These are phyloP conservation scores for Dendrolimus kikuchii DNA, from an alignment of 1,140 invertebrate species.

Conservation along the genomic window DNA sequence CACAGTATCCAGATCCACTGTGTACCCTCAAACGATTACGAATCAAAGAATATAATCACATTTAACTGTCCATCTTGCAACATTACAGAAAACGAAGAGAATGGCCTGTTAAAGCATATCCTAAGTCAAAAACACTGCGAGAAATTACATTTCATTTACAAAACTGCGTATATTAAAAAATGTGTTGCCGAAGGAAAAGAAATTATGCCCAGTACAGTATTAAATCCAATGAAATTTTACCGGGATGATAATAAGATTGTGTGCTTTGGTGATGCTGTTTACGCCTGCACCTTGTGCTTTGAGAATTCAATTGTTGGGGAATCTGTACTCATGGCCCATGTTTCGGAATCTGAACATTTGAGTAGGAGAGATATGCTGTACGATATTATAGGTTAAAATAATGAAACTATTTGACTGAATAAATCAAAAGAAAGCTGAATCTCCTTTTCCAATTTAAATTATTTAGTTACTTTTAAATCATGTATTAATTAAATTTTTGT, in stretches of 20 bases:
- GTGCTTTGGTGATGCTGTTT: slow-evolving; percentile 59
- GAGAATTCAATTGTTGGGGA: slow-evolving; percentile 56
- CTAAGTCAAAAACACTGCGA: slow-evolving; percentile 51
- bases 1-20: slow-evolving; percentile 51
- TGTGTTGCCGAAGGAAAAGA: slow-evolving; percentile 49
- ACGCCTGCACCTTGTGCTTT: slow-evolving; percentile 60
- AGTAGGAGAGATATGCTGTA: slow-evolving; percentile 34
- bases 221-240: slow-evolving; percentile 62
- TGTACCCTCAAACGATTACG: slow-evolving; percentile 23
- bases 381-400: slow-evolving; percentile 25
- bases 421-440: no score
- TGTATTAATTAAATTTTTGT: no score
- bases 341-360: slow-evolving; percentile 33
- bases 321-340: slow-evolving; percentile 55
- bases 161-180: slow-evolving; percentile 62
- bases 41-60: slow-evolving; percentile 32
- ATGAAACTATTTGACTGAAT: no score
- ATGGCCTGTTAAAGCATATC: slow-evolving; percentile 47
- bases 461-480: no score
- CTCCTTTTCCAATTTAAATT: no score
- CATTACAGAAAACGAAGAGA: slow-evolving; percentile 37
- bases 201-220: slow-evolving; percentile 56
- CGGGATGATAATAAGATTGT: slow-evolving; percentile 64
- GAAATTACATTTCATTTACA: slow-evolving; percentile 61
- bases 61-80: slow-evolving; percentile 52